Conservation (phyloP, 1,140 invertebrate genomes). For the Drosophila bifasciata region DNA sequence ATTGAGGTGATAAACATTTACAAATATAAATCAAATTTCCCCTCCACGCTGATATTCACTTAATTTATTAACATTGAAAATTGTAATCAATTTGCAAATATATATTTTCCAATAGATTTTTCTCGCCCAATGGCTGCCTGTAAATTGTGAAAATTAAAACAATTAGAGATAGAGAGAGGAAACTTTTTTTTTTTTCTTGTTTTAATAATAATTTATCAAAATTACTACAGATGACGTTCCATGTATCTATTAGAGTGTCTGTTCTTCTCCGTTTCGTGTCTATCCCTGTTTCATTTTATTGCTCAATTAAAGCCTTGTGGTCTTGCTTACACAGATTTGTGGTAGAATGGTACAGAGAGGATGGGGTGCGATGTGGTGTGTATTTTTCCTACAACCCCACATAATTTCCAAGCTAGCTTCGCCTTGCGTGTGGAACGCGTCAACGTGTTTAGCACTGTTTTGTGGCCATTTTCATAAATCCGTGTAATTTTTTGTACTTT, state of each 20-base stretch:
- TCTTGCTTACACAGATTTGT: neutral
- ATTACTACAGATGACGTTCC: no score
- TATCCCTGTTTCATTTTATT: slow-evolving; percentile 49
- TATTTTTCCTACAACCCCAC: slow-evolving; percentile 21
- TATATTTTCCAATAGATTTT: slow-evolving; percentile 36
- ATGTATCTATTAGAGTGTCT: no score
- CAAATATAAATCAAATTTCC: slow-evolving; percentile 32
- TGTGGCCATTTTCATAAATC: slow-evolving; percentile 68
- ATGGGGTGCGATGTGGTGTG: neutral
- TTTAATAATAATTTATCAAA: slow-evolving; percentile 49
- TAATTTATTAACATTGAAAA: slow-evolving; percentile 65
- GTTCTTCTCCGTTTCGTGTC: slow-evolving; percentile 21
- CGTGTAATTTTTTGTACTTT: slow-evolving; percentile 52
- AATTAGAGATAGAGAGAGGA: slow-evolving; percentile 15
- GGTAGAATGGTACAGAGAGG: neutral
- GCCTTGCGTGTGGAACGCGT: slow-evolving; percentile 66
- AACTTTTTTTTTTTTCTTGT: no score
- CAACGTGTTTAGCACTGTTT: slow-evolving; percentile 73
- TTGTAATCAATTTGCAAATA: slow-evolving; percentile 58
- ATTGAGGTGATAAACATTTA: slow-evolving; percentile 1
- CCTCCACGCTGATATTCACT: no score
- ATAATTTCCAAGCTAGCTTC: slow-evolving; percentile 40
- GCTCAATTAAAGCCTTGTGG: slow-evolving; percentile 48
- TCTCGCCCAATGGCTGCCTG: neutral
- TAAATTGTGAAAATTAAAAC: slow-evolving; percentile 51